Evolutionary conservation across 2,797 vertebrate genomes (phyloP).

Genomic region (Sebastes matsubarae): DNA sequence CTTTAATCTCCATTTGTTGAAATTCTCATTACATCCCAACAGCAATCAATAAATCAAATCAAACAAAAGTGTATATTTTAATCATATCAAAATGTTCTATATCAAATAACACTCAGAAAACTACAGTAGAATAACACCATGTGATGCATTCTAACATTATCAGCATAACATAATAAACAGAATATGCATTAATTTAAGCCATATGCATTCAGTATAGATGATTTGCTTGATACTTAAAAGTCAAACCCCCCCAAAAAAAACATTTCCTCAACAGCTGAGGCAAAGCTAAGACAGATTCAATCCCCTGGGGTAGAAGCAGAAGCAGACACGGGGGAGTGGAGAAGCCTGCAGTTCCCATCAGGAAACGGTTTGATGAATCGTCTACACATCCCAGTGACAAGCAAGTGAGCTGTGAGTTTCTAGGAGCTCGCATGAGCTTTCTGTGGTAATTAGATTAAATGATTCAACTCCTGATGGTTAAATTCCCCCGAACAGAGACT

Average conservation of each 20-base stretch:
- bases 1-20: no score
- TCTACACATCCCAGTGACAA: slow-evolving; percentile 83
- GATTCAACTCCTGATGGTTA: slow-evolving; percentile 76
- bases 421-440: slow-evolving; percentile 67
- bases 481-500: slow-evolving; percentile 56
- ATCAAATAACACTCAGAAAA: background rate
- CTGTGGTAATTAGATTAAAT: slow-evolving; percentile 84
- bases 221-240: slow-evolving; percentile 31
- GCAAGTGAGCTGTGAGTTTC: slow-evolving; percentile 79
- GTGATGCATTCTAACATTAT: background rate
- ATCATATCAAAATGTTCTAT: background rate
- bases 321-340: slow-evolving; percentile 54
- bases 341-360: slow-evolving; percentile 61
- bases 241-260: slow-evolving; percentile 14
- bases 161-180: background rate
- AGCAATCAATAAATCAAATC: no score
- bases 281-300: slow-evolving; percentile 33
- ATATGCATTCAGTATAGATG: background rate
- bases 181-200: background rate
- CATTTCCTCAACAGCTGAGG: slow-evolving; percentile 32
- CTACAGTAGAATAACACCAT: background rate
- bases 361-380: slow-evolving; percentile 80
- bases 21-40: no score
- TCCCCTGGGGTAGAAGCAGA: slow-evolving; percentile 48
- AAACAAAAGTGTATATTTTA: background rate